A percentile compares a stretch with the other conserved stretches of the same genome.
Evolutionary conservation across 2,888 invertebrate species (phyloP).

Genomic region (Tortrix viridana): DNA sequence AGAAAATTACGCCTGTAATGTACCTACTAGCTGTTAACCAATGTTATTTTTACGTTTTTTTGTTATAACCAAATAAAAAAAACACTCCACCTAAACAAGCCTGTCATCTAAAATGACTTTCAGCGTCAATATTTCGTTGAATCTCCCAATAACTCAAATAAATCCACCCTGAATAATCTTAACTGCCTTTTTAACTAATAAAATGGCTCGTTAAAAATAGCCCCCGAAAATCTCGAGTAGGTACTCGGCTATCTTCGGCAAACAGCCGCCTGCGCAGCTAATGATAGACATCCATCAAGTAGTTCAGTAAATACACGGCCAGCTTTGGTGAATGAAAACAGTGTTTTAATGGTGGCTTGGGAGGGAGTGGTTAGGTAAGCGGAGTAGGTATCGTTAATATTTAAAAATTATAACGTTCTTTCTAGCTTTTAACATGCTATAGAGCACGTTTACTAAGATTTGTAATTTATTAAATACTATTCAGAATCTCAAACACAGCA

Average conservation of each 20-base stretch:
- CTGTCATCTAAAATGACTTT: conserved; percentile 63
- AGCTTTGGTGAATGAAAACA: conserved; percentile 36
- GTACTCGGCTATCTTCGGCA: conserved; percentile 61
- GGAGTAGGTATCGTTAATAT: background rate
- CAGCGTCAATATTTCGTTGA: conserved; percentile 74
- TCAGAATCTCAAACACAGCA: background rate
- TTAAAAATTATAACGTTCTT: no score
- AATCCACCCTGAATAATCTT: conserved; percentile 72
- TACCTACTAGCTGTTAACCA: no score
- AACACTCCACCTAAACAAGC: no score
- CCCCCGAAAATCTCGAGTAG: conserved; percentile 78
- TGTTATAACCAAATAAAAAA: no score
- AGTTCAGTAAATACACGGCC: conserved; percentile 31
- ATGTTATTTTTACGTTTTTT: no score
- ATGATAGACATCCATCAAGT: conserved; percentile 74
- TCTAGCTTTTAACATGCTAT: no score
- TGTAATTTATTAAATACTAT: background rate
- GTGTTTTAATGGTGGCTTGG: conserved; percentile 29
- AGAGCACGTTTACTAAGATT: no score
- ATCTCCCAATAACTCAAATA: conserved; percentile 55
- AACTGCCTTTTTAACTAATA: conserved; percentile 83
- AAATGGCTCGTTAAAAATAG: conserved; percentile 81
- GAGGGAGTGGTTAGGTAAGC: conserved; percentile 20
- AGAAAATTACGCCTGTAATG: no score
- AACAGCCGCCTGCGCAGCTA: conserved; percentile 68